Evolutionary conservation across 2,113 vertebrate genomes (phyloP).

Genomic region (Pygathrix nemaeus): DNA sequence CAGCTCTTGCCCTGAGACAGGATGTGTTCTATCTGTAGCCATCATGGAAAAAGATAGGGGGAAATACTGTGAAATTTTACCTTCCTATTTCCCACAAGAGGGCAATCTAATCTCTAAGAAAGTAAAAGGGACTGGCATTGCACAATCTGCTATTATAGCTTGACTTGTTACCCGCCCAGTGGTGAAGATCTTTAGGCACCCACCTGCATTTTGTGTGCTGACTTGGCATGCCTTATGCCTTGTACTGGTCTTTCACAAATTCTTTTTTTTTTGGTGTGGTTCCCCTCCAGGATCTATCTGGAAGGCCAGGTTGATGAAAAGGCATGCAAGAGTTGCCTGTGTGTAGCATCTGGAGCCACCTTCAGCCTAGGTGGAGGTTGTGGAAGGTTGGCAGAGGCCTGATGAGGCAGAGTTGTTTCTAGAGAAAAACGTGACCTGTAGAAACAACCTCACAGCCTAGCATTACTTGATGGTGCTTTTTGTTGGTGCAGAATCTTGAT

Average conservation of each 20-base stretch:
- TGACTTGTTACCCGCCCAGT: background rate
- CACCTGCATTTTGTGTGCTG: background rate
- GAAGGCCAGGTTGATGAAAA: no score
- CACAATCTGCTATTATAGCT: background rate
- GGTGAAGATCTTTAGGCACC: background rate
- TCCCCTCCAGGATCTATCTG: background rate
- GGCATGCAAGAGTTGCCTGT: background rate
- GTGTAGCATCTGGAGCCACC: background rate
- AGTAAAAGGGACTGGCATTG: background rate
- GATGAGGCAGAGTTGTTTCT: background rate
- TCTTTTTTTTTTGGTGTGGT: background rate
- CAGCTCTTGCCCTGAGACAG: background rate
- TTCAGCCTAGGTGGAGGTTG: background rate
- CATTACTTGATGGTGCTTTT: background rate
- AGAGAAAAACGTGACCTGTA: fast-evolving
- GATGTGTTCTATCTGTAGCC: background rate
- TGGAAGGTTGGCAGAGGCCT: background rate
- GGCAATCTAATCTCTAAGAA: constrained; percentile 61
- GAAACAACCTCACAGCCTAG: background rate
- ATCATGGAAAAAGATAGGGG: background rate
- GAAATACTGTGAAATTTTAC: background rate
- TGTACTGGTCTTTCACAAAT: background rate
- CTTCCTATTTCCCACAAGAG: constrained; percentile 69
- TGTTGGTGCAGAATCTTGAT: background rate
- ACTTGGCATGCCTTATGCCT: background rate